Evolutionary conservation across 2,797 vertebrate genomes (phyloP).

Genomic region (Micromesistius poutassou): DNA sequence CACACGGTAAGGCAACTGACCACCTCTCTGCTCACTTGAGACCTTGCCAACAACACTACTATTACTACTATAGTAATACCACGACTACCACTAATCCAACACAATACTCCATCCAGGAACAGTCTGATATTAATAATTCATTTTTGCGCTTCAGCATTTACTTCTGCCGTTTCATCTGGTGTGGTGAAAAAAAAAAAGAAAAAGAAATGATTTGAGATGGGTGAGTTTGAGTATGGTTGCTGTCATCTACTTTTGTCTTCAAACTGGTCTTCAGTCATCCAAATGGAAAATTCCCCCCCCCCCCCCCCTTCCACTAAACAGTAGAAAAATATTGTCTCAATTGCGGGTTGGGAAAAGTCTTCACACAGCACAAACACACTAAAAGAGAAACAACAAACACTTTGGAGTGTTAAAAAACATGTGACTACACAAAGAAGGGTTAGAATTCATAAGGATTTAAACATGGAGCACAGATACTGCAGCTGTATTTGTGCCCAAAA

Average conservation of each 20-base stretch:
- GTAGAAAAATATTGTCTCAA: conserved; percentile 4
- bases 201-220: background rate
- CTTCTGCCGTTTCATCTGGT: background rate
- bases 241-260: background rate
- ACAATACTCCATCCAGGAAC: background rate
- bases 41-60: background rate
- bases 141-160: background rate
- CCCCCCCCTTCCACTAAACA: background rate
- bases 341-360: background rate
- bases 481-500: background rate
- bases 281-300: background rate
- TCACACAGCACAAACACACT: background rate
- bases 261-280: background rate
- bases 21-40: background rate
- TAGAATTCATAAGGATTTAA: background rate
- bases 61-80: background rate
- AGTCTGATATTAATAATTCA: background rate
- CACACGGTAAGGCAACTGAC: background rate
- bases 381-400: background rate
- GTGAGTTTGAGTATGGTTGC: background rate
- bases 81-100: background rate
- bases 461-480: background rate
- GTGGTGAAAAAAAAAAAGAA: background rate
- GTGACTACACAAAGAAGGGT: background rate
- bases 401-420: background rate